phyloP scores from a whole-genome alignment of 2,113 vertebrate species.

The Lophotis ruficrista region DNA sequence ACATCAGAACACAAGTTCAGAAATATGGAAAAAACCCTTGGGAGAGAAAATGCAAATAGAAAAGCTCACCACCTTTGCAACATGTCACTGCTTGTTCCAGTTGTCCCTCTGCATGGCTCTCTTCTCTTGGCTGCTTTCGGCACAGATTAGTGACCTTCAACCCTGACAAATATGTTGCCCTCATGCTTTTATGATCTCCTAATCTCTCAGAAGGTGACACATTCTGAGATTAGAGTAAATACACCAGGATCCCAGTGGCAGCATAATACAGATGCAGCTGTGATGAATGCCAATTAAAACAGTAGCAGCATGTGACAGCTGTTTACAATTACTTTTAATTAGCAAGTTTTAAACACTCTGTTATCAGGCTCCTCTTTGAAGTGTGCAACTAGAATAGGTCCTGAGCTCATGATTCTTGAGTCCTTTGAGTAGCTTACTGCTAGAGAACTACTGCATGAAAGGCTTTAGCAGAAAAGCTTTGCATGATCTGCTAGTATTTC shows the following conservation, averaged over 20 bases:
- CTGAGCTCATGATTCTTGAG: neutral
- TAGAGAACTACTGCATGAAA: neutral
- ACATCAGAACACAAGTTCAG: neutral
- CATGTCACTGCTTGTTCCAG: neutral
- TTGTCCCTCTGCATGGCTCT: neutral
- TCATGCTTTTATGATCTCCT: slow-evolving; percentile 61
- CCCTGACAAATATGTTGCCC: slow-evolving; percentile 51
- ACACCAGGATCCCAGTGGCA: slow-evolving; percentile 16
- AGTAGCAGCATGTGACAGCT: slow-evolving; percentile 60
- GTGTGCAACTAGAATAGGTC: neutral
- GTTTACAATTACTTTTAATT: slow-evolving; percentile 70
- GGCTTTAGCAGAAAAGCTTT: neutral
- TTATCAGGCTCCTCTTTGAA: slow-evolving; percentile 28
- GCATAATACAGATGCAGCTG: slow-evolving; percentile 38
- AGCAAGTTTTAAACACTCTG: slow-evolving; percentile 48
- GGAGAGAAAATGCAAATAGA: neutral
- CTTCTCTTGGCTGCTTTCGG: slow-evolving; percentile 4
- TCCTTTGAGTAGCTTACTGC: neutral
- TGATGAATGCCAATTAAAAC: slow-evolving; percentile 54
- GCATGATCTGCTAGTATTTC: neutral
- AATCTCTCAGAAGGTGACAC: slow-evolving; percentile 61
- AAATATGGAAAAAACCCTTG: neutral
- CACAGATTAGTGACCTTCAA: slow-evolving; percentile 42
- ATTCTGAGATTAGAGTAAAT: slow-evolving; percentile 66
- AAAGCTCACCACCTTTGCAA: neutral